A percentile compares a stretch with the other conserved stretches of the same genome.
Evolutionary conservation across 1,140 invertebrate genomes (phyloP).

Genomic region (Phortica variegata): DNA sequence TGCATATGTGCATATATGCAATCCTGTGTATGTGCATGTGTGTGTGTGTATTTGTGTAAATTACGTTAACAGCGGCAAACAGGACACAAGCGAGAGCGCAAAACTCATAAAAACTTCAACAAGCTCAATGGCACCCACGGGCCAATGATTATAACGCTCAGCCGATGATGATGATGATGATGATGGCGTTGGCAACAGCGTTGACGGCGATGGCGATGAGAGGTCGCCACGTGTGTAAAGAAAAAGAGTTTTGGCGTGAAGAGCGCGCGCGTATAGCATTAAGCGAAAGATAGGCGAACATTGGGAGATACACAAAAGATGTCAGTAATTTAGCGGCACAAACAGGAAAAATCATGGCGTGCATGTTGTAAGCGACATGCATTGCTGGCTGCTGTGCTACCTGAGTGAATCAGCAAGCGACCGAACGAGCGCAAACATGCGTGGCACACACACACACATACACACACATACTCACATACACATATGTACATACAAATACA

Average conservation of each 20-base stretch:
- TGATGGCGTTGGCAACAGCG: conserved; percentile 16
- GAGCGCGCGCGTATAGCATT: not conserved
- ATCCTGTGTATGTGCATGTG: too few species aligned
- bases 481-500: too few species aligned
- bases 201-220: not conserved
- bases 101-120: conserved; percentile 51
- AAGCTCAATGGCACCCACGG: conserved; percentile 48
- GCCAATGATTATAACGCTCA: conserved; percentile 43
- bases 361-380: too few species aligned
- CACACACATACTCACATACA: too few species aligned
- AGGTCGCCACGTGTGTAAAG: conserved; percentile 1
- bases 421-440: too few species aligned
- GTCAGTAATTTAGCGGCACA: conserved; percentile 21
- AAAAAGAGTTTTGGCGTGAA: not conserved
- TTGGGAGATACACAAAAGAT: conserved; percentile 5
- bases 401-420: too few species aligned
- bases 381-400: too few species aligned
- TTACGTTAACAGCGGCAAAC: conserved; percentile 28
- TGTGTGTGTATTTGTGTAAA: too few species aligned
- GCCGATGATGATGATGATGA: conserved; percentile 11
- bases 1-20: conserved; percentile 35
- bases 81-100: not conserved
- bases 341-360: too few species aligned
- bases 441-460: too few species aligned
- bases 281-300: conserved; percentile 1